phyloP scores from a whole-genome alignment of 2,113 vertebrate species.

The Hippoglossus stenolepis region DNA sequence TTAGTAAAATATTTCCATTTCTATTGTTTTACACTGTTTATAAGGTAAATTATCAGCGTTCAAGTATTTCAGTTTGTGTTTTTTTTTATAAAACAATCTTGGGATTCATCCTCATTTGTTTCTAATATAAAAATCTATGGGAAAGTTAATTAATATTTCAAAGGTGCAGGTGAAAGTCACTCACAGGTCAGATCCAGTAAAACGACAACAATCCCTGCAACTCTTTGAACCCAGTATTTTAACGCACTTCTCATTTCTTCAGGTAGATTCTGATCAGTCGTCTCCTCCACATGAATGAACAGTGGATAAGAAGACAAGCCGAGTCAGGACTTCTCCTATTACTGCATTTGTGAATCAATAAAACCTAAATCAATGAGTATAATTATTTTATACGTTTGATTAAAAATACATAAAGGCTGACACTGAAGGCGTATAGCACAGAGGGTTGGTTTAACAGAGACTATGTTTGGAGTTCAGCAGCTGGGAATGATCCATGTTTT shows the following conservation, averaged over 20 bases:
- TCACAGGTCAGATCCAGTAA: neutral
- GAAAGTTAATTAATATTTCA: neutral
- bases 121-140: neutral
- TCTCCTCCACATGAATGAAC: neutral
- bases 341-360: neutral
- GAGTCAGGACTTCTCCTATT: neutral
- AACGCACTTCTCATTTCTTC: neutral
- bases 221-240: neutral
- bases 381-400: neutral
- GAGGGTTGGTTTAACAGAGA: no score
- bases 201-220: neutral
- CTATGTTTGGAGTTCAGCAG: no score
- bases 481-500: no score
- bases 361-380: neutral
- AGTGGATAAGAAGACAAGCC: neutral
- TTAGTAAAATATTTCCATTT: no score
- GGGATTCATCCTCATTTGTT: neutral
- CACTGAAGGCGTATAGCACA: no score
- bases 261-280: no score
- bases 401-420: no score
- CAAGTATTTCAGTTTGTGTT: no score
- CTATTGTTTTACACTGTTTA: no score
- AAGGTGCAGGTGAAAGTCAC: neutral
- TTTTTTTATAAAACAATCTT: no score
- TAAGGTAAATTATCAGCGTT: no score